A percentile compares a stretch with the other conserved stretches of the same genome.
Evolutionary conservation across 2,113 vertebrate genomes (phyloP).

Genomic region (Lepisosteus osseus): DNA sequence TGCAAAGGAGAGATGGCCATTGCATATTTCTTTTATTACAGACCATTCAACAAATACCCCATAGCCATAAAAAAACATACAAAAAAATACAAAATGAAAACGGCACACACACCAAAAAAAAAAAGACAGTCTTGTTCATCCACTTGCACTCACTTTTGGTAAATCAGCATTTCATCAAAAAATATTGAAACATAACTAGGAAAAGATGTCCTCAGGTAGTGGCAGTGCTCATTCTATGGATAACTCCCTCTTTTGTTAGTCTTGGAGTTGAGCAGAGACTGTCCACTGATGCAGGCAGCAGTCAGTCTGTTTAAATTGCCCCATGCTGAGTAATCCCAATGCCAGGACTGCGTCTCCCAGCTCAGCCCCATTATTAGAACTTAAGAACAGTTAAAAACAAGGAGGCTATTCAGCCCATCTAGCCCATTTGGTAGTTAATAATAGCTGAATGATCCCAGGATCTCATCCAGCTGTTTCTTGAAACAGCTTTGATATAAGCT

Average conservation of each 20-base stretch:
- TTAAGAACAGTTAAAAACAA: too few species aligned
- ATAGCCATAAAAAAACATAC: constrained; percentile 47
- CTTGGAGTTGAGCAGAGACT: too few species aligned
- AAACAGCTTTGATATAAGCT: too few species aligned
- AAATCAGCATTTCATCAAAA: constrained; percentile 58
- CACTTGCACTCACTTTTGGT: constrained; percentile 52
- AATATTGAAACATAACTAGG: constrained; percentile 26
- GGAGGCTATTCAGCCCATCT: too few species aligned
- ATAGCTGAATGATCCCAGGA: too few species aligned
- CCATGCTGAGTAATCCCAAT: too few species aligned
- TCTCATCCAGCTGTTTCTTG: too few species aligned
- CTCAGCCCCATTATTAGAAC: too few species aligned
- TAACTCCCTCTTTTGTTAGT: neutral
- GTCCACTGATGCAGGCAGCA: too few species aligned
- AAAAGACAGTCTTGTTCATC: constrained; percentile 50
- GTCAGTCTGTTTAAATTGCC: too few species aligned
- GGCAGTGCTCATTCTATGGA: constrained; percentile 5
- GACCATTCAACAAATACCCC: constrained; percentile 57
- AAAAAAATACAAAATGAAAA: constrained; percentile 43
- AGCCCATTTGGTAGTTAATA: too few species aligned
- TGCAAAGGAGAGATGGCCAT: constrained; percentile 11
- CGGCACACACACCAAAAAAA: constrained; percentile 43
- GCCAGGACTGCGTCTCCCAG: too few species aligned
- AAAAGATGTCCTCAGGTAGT: constrained; percentile 20
- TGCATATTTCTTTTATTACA: constrained; percentile 66